A percentile compares a stretch with the other conserved stretches of the same genome.
Conservation (phyloP, 1,140 invertebrate species). For the Condylostylus longicornis region DNA sequence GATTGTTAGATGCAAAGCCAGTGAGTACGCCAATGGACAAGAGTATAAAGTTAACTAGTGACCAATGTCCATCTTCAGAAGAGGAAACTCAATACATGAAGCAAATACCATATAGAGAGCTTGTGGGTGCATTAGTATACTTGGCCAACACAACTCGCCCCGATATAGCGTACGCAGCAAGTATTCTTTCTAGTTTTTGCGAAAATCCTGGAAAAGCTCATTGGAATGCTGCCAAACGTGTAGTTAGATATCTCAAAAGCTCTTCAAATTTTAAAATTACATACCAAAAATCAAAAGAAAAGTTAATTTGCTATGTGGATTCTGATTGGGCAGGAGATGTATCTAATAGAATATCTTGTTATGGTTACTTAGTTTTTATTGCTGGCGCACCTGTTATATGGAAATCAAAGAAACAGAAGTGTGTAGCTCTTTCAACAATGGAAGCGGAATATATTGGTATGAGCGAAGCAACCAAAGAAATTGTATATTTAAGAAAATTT, state of each 20-base stretch:
- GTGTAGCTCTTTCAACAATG: constrained; percentile 23
- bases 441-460: constrained; percentile 28
- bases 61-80: constrained; percentile 8
- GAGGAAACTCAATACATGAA: constrained; percentile 3
- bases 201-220: constrained; percentile 9
- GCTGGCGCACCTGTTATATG: constrained; percentile 20
- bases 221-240: constrained; percentile 9
- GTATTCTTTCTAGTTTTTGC: constrained; percentile 13
- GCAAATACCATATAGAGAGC: constrained; percentile 10
- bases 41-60: constrained; percentile 14
- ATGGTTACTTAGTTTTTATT: constrained; percentile 19
- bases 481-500: constrained; percentile 13
- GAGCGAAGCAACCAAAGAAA: constrained; percentile 13
- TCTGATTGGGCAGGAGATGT: constrained; percentile 21
- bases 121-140: constrained; percentile 24
- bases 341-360: constrained; percentile 14
- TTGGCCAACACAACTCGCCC: constrained; percentile 20
- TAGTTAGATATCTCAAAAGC: constrained; percentile 19
- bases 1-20: constrained; percentile 13
- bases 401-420: constrained; percentile 24
- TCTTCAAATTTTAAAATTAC: constrained; percentile 5
- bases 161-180: constrained; percentile 24
- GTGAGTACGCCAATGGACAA: constrained; percentile 9
- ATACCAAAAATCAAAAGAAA: not conserved
- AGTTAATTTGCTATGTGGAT: constrained; percentile 3